Conservation (phyloP, 2,797 vertebrate species). For the Oceanodroma leucorhoa region DNA sequence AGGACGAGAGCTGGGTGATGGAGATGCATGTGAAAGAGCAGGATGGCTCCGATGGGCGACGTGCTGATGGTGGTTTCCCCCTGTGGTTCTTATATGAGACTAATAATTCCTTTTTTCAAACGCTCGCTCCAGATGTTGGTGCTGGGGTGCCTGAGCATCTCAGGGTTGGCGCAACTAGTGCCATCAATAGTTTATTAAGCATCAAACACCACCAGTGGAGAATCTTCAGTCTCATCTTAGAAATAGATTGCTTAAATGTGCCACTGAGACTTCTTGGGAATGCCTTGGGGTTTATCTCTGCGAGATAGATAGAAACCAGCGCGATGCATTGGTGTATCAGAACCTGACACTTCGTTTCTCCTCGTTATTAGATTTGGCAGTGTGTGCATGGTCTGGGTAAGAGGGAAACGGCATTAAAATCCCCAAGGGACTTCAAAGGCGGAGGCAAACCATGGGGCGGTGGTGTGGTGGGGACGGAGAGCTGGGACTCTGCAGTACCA, state of each 20-base stretch:
- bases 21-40: neutral
- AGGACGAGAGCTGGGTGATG: neutral
- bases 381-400: neutral
- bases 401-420: neutral
- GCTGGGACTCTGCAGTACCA: neutral
- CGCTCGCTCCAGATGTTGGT: neutral
- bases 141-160: neutral
- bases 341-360: constrained; percentile 17
- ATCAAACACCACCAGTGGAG: neutral
- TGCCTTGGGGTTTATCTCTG: neutral
- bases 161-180: neutral
- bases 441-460: neutral
- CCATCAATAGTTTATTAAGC: neutral
- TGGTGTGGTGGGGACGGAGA: neutral
- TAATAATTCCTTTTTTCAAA: neutral
- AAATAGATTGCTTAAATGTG: neutral
- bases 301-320: neutral
- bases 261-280: neutral
- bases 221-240: neutral
- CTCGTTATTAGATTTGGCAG: neutral
- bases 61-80: neutral
- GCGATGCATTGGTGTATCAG: neutral
- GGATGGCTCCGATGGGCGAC: neutral
- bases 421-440: neutral
- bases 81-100: neutral